Evolutionary conservation across 2,888 invertebrate genomes (phyloP), one percentile per base, ranked within the genome.

Genomic region (Tinea semifulvella): DNA sequence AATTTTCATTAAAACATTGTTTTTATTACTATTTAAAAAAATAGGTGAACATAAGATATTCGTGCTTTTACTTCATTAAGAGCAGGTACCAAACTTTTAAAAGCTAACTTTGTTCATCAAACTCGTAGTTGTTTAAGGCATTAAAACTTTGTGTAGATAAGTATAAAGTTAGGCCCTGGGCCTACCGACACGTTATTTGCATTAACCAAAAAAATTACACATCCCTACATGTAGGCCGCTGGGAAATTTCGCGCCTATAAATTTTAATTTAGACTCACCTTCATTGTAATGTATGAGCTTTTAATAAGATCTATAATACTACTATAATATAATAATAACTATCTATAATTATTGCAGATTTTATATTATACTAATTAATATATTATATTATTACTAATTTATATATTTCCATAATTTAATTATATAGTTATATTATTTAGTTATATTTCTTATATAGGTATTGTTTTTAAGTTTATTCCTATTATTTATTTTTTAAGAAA

Each of bases 81-180:
- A n/a, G n/a, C n/a, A n/a, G n/a, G n/a, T n/a, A 50, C 11, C 8
- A 22, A 55, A 53, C 51, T 57, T 57, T 52, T 47, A 50, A 52
- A 54, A 53, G 50, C 48, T 50, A 47, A 47, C 50, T 45, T 43
- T 42, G 35, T 45, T 38, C 20, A 46, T 3, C 36, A 6, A 3
- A 17, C 17, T 7, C 36, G n/a, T 7, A 11, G 22, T 22, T 22
- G 22, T 31, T 39, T 22, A 53, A 56, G 57, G 60, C 74, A 74
- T 77, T 76, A 74, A 76, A 77, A 75, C 69, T 75, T 76, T 65
- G 52, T 44, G 49, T 49, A 48, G 46, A 52, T 56, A 54, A 65
- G 61, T 60, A 56, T 55, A 53, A 66, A 71, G 66, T 70, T 65
- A 49, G 50, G 52, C 57, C 20, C 16, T 16, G 17, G 10, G 18